Base-by-base conservation (phyloP, 2,888 invertebrate species). In the Allygus modestus region DNA sequence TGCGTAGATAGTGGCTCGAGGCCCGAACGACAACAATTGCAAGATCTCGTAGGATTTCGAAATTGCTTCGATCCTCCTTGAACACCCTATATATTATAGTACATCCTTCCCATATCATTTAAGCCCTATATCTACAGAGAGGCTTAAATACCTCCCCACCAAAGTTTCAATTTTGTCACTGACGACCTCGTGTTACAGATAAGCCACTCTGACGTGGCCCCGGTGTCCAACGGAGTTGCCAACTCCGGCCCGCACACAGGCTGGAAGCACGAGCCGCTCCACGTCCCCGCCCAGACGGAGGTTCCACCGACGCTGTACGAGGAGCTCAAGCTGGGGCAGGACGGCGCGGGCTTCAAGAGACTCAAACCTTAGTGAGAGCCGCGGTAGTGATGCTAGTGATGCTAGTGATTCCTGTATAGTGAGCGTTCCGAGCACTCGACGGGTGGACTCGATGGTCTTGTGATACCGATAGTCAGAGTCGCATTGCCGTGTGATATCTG, bases 341-440 rank as follows among this genome's bases (percentile, higher is more conserved):
- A 96, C 89, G 96, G 96, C 87, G 94, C 95, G 87, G 95, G 96
- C 88, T 96, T 96, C 92, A 96, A 96, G 91, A 92, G 96, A 90
- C 93, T 96, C 91, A 95, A 94, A 91, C 94, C 94, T 92, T 94
- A 94, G 91, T 87, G 83, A 26, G 51, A 79, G 17, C 75, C 51
- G n/a, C 65, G 51, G 33, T 81, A 51, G 54, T 54, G 54, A 54
- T 20, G 46, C 46, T 15, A n/a, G n/a, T n/a, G n/a, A n/a, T n/a
- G n/a, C n/a, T n/a, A n/a, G n/a, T n/a, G n/a, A n/a, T n/a, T n/a
- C n/a, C n/a, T n/a, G n/a, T n/a, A n/a, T n/a, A n/a, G n/a, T n/a
- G 23, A 23, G 41, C n/a, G 41, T 41, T 73, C 73, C 41, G 43
- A 37, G 17, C n/a, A 58, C 51, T 79, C 79, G 79, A 79, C 33